A percentile compares a stretch with the other conserved stretches of the same genome.
Conservation (phyloP, 2,113 vertebrate genomes). For the Turdus rufiventris region DNA sequence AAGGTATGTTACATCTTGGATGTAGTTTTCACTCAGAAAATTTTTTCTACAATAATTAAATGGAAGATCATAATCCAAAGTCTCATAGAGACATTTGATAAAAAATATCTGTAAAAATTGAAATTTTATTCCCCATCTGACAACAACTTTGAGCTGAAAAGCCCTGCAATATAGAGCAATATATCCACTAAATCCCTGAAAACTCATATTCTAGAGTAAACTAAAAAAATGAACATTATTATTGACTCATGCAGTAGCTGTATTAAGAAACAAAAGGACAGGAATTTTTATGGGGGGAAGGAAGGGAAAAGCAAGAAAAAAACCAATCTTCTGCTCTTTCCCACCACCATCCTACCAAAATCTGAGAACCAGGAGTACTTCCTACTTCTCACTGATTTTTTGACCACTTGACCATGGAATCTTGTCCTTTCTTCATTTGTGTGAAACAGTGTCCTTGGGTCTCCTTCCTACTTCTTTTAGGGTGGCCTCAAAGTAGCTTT, state of each 20-base stretch:
- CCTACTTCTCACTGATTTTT: neutral
- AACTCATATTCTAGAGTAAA: neutral
- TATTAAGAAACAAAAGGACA: neutral
- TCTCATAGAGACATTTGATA: neutral
- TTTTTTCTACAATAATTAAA: neutral
- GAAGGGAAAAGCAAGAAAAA: neutral
- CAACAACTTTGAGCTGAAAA: neutral
- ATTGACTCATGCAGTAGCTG: neutral
- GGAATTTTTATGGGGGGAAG: accelerated
- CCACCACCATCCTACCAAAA: neutral
- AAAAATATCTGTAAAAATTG: neutral
- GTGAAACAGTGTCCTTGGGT: neutral
- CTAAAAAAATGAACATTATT: neutral
- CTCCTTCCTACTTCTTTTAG: neutral
- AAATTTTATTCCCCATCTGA: neutral
- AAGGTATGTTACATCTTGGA: neutral
- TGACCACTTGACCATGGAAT: neutral
- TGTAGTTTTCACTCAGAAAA: neutral
- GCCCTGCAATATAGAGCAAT: neutral
- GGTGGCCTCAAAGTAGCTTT: neutral
- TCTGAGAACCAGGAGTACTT: neutral
- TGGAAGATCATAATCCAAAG: neutral
- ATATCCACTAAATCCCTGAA: neutral
- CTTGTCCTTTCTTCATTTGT: neutral
- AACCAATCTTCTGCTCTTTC: neutral